Conservation (phyloP, 2,888 invertebrate species). For the Latrodectus hesperus region DNA sequence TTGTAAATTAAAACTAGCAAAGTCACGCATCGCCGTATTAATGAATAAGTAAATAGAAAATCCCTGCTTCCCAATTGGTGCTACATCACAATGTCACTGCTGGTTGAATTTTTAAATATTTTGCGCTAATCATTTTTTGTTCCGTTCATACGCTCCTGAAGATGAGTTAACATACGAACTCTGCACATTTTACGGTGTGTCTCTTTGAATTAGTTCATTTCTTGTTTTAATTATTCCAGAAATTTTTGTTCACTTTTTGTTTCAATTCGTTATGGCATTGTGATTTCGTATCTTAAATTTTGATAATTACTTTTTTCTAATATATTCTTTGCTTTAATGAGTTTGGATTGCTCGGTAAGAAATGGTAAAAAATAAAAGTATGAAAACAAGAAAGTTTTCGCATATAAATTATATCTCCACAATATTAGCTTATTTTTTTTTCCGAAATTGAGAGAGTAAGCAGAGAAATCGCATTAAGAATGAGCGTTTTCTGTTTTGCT, state of each 20-base stretch:
- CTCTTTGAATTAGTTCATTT: conserved; percentile 22
- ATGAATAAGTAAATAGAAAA: conserved; percentile 42
- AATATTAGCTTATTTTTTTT: too few species aligned
- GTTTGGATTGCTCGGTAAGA: background rate
- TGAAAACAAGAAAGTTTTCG: too few species aligned
- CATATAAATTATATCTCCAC: too few species aligned
- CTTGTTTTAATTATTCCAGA: conserved; percentile 42
- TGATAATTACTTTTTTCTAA: conserved; percentile 46
- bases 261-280: conserved; percentile 20
- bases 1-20: conserved; percentile 40
- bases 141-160: conserved; percentile 25
- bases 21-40: conserved; percentile 23
- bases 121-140: conserved; percentile 40
- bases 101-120: conserved; percentile 53
- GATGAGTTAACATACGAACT: conserved; percentile 40
- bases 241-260: conserved; percentile 23
- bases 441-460: too few species aligned
- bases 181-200: conserved; percentile 19
- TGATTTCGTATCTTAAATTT: conserved; percentile 34
- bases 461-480: too few species aligned
- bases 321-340: background rate
- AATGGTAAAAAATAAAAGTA: too few species aligned
- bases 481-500: too few species aligned
- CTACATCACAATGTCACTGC: conserved; percentile 1
- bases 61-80: background rate